Conservation (phyloP, 2,113 vertebrate species). For the Mormyrus lacerda region DNA sequence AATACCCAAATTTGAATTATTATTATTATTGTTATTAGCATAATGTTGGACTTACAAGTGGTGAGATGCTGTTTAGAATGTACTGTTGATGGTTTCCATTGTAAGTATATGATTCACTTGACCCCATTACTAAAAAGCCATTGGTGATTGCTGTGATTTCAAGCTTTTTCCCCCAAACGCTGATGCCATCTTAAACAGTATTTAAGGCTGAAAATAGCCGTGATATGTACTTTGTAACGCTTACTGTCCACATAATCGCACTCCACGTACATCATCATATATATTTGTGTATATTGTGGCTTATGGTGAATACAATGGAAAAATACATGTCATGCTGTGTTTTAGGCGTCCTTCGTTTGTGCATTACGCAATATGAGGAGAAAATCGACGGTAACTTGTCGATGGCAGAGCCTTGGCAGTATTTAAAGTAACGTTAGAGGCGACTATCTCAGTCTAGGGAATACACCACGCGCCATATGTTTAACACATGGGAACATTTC, state of each 20-base stretch:
- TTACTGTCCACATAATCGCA: not conserved
- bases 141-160: not conserved
- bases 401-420: not conserved
- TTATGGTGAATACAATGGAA: not conserved
- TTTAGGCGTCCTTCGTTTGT: not conserved
- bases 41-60: not conserved
- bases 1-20: not conserved
- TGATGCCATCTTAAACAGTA: not conserved
- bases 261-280: not conserved
- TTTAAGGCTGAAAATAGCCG: not conserved
- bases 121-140: not conserved
- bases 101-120: not conserved
- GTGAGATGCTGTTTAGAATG: not conserved
- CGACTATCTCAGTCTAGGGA: not conserved
- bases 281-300: slow-evolving; percentile 9
- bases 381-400: not conserved
- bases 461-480: slow-evolving; percentile 31
- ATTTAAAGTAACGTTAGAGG: not conserved
- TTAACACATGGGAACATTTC: slow-evolving; percentile 34
- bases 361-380: not conserved
- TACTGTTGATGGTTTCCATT: not conserved
- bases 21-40: not conserved
- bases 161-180: not conserved
- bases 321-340: slow-evolving; percentile 7
- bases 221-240: not conserved